These are phyloP conservation scores for Eulithis testata DNA, from an alignment of 2,888 invertebrate genomes.

Conservation along the genomic window DNA sequence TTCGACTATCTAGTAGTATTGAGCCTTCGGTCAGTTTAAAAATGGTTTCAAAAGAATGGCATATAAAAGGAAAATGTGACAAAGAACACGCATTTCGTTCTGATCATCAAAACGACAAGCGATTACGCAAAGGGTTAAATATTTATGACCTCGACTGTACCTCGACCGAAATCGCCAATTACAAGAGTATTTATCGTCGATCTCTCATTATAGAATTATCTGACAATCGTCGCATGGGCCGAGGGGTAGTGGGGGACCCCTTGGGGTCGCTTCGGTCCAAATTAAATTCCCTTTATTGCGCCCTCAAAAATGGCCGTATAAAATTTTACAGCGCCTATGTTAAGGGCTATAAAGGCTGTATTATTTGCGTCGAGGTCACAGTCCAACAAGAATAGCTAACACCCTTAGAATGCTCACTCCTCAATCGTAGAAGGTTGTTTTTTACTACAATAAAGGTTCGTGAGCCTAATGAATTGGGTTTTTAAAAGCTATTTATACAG, in stretches of 20 bases:
- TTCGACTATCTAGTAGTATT: no score
- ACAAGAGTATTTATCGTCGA: slow-evolving; percentile 27
- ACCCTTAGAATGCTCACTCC: no score
- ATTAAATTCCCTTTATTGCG: slow-evolving; percentile 43
- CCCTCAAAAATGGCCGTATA: slow-evolving; percentile 46
- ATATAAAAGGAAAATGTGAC: no score
- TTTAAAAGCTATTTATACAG: no score
- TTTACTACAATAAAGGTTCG: no score
- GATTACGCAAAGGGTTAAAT: not conserved
- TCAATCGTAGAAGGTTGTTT: no score
- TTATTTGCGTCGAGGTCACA: slow-evolving; percentile 29
- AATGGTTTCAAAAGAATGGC: no score
- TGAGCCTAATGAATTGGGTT: no score
- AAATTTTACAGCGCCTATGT: slow-evolving; percentile 46
- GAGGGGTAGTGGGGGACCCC: not conserved
- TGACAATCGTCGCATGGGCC: slow-evolving; percentile 11
- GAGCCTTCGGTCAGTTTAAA: no score
- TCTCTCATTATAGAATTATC: slow-evolving; percentile 24
- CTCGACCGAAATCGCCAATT: slow-evolving; percentile 13
- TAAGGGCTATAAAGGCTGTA: slow-evolving; percentile 39
- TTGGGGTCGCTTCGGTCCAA: slow-evolving; percentile 28
- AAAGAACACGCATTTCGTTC: no score
- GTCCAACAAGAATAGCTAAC: not conserved
- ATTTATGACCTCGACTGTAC: not conserved
- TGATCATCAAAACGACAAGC: not conserved